Conservation (phyloP, 2,113 vertebrate genomes). For the Trachemys scripta region DNA sequence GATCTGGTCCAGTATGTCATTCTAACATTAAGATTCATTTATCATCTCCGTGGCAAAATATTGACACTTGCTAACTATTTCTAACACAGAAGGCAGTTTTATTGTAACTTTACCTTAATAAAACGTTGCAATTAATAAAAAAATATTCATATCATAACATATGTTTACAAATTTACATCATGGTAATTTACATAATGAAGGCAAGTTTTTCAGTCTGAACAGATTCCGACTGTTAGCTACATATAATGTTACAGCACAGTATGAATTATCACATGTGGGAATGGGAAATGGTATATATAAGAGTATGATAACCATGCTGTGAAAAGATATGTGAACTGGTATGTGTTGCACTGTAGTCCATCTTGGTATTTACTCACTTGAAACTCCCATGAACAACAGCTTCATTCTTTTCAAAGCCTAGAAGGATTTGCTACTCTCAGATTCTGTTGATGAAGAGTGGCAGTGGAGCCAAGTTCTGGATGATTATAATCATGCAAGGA, state of each 20-base stretch:
- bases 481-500: neutral
- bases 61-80: neutral
- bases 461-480: neutral
- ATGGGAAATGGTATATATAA: neutral
- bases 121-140: neutral
- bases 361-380: constrained; percentile 11
- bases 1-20: neutral
- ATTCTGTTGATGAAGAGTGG: neutral
- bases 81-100: neutral
- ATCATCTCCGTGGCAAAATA: neutral
- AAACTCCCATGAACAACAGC: constrained; percentile 37
- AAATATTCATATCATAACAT: neutral
- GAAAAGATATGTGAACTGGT: constrained; percentile 41
- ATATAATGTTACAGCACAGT: neutral
- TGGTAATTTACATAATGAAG: neutral
- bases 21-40: neutral
- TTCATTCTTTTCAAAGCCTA: constrained; percentile 35
- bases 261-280: neutral
- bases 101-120: neutral
- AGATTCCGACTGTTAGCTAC: neutral
- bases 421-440: neutral
- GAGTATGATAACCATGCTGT: constrained; percentile 22
- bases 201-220: neutral
- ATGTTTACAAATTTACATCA: neutral
- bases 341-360: constrained; percentile 15